Base-by-base conservation (phyloP, 2,113 vertebrate genomes). In the Micromys minutus region DNA sequence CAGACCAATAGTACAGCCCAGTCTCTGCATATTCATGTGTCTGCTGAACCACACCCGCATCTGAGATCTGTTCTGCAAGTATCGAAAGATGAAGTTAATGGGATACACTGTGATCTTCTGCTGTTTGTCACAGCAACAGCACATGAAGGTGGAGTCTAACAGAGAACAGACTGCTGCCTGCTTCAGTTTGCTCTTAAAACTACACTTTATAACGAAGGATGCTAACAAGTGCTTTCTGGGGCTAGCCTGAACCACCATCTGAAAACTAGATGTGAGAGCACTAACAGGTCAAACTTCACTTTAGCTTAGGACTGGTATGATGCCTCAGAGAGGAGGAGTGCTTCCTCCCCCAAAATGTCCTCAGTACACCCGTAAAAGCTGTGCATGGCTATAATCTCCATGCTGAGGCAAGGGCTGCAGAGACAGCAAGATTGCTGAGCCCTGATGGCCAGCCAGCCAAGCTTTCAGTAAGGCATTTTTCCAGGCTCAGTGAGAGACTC, bases 111-210 rank as follows among this genome's bases (percentile, higher is more conserved):
- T 76, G 29, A 39, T 69, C 77, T 74, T 63, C 65, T 75, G 42
- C 36, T 63, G 26, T 24, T 74, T 55, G 63, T 26, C 19, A 29
- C 71, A 39, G 29, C 45, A 42, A 84, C 7, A 52, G 16, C 83
- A 65, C 42, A 7, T 29, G 13, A 57, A 71, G 31, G 55, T 21
- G 17, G 34, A 89, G 36, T 74, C 55, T 83, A 24, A 87, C 29
- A 45, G 47, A 67, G 36, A 55, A 6, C 39, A 59, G 13, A 55
- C 19, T 55, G 71, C n/a, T 59, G 11, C n/a, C 29, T 45, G 57
- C 77, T 80, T 72, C 45, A 52, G 63, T 69, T 69, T 87, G 34
- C 29, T 50, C 92, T 90, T 94, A 80, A 83, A 83, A 42, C 61
- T 13, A 59, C 59, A 42, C 26, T 63, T 21, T 21, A 65, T 34